Base-by-base conservation (phyloP, 1,140 invertebrate genomes). In the Wasmannia auropunctata region DNA sequence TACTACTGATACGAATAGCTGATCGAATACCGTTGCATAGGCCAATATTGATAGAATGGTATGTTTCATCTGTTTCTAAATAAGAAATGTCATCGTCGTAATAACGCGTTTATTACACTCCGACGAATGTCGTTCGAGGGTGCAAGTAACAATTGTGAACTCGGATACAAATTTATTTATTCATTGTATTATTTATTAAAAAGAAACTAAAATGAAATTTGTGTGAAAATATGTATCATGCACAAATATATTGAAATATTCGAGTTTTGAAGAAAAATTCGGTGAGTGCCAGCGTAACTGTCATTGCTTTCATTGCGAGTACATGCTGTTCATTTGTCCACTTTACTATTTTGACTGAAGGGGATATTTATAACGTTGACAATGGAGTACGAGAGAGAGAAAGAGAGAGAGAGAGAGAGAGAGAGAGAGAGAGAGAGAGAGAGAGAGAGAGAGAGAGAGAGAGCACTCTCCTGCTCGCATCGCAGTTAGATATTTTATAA, bases 41-140 rank as follows among this genome's bases (percentile, higher is more conserved):
- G 69, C 76, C 75, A 89, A 88, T 89, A 88, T 89, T 88, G 69
- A 62, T 81, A 62, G 54, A 74, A 81, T 46, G 62, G 54, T 77
- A 49, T 88, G 49, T 76, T 88, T 86, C 60, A 51, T 74, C 62
- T 40, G 49, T 54, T 58, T 63, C 14, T 31, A 46, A 88, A 81
- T 67, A 79, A 88, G 67, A 75, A 89, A 88, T 86, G 60, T 58
- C 46, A 62, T 51, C 62, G 25, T 34, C 43, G 31, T 49, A 37
- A 31, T 31, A 51, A 67, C 43, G 34, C 14, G 51, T 67, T 74
- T 80, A 88, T 70, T 81, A 19, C 60, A 22, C 37, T 22, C 31
- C 1, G 19, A n/a, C 11, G n/a, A 46, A 74, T 37, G 16, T 37
- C 34, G 22, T 3, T 58, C 51, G 22, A 40, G 14, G n/a, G 10